A percentile compares a stretch with the other conserved stretches of the same genome.
Conservation (phyloP, 2,888 invertebrate species). For the Drosophila phalerata region DNA sequence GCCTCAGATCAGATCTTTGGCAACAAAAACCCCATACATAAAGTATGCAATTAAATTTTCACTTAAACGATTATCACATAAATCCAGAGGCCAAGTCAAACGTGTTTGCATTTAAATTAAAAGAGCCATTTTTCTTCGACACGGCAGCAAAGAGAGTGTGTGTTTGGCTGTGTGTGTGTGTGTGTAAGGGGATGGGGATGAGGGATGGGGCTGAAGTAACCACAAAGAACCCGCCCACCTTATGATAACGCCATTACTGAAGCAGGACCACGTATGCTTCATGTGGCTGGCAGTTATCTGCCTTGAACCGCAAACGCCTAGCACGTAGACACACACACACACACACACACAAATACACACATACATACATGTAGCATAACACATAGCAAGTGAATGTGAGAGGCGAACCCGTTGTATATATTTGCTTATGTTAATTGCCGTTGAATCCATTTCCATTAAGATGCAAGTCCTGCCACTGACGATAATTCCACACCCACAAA, state of each 20-base stretch:
- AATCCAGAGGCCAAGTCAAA: constrained; percentile 81
- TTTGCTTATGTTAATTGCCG: constrained; percentile 85
- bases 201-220: constrained; percentile 30
- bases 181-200: constrained; percentile 3
- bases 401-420: constrained; percentile 75
- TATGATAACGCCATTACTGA: constrained; percentile 78
- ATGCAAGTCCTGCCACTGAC: constrained; percentile 79
- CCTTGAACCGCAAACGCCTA: constrained; percentile 75
- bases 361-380: background rate
- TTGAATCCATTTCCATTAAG: constrained; percentile 84
- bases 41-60: constrained; percentile 85
- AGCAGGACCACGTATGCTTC: constrained; percentile 69
- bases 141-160: constrained; percentile 15
- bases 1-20: constrained; percentile 55
- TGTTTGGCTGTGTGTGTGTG: constrained; percentile 14
- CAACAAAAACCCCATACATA: constrained; percentile 82
- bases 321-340: constrained; percentile 61
- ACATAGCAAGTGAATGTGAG: constrained; percentile 24
- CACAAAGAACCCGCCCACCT: constrained; percentile 71
- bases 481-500: constrained; percentile 76
- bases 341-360: constrained; percentile 14
- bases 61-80: constrained; percentile 85
- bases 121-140: constrained; percentile 84
- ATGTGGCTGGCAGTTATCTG: constrained; percentile 60
- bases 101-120: constrained; percentile 85